phyloP scores from a whole-genome alignment of 1,140 invertebrate genomes.

The Lycorma delicatula region DNA sequence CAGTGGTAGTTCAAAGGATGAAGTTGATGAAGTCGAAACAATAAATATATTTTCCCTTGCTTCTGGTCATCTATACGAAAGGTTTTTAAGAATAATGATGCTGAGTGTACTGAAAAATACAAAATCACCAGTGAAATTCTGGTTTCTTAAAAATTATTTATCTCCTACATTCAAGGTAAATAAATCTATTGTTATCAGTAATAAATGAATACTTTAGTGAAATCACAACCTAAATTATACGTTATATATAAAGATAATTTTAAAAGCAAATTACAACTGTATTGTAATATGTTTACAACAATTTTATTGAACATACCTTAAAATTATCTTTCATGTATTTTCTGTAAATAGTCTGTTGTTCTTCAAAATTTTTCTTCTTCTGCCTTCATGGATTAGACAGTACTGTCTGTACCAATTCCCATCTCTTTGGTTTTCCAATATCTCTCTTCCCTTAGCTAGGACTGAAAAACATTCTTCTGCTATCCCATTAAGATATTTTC shows the following conservation, averaged over 20 bases:
- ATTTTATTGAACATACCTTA: not conserved
- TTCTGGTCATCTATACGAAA: constrained; percentile 97
- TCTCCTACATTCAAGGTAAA: constrained; percentile 89
- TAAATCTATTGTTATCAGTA: too few species aligned
- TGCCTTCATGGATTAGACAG: too few species aligned
- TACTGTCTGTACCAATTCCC: too few species aligned
- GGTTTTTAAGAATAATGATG: constrained; percentile 98
- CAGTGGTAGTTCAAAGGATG: constrained; percentile 41
- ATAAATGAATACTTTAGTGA: too few species aligned
- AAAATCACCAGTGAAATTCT: constrained; percentile 97
- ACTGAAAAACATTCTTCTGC: too few species aligned
- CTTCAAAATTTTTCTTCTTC: too few species aligned
- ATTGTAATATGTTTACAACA: not conserved
- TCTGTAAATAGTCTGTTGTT: too few species aligned
- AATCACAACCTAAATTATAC: too few species aligned
- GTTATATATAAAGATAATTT: too few species aligned
- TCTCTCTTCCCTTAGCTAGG: too few species aligned
- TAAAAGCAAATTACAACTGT: not conserved
- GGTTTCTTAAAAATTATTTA: constrained; percentile 99
- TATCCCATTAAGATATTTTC: too few species aligned
- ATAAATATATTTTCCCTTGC: constrained; percentile 99
- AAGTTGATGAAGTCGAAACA: constrained; percentile 56
- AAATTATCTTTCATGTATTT: not conserved
- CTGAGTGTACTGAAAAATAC: constrained; percentile 92
- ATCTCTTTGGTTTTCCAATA: too few species aligned